A percentile compares a stretch with the other conserved stretches of the same genome.
These are phyloP conservation scores for Corythornis vintsioides DNA, from an alignment of 2,113 vertebrate species.

Conservation along the genomic window DNA sequence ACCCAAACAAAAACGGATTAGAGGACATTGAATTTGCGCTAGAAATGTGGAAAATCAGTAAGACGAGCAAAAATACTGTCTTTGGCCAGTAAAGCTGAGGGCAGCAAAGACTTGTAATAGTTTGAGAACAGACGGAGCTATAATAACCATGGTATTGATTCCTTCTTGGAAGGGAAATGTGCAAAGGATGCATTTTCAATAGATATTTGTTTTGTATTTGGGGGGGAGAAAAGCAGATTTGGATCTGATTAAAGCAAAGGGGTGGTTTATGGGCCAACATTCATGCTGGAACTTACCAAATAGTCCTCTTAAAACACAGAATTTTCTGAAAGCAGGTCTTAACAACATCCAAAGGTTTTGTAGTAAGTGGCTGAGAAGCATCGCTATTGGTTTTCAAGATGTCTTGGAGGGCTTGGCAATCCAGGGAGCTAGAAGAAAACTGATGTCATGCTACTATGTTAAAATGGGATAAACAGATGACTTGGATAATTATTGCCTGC, in stretches of 20 bases:
- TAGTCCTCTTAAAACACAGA: not conserved
- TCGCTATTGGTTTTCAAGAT: not conserved
- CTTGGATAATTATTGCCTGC: conserved; percentile 53
- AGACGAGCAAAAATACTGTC: conserved; percentile 56
- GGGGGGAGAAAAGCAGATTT: conserved; percentile 35
- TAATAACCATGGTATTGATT: conserved; percentile 65
- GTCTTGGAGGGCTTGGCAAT: not conserved
- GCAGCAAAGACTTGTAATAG: conserved; percentile 65
- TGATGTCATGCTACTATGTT: not conserved
- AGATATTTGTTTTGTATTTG: conserved; percentile 64
- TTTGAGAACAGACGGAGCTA: conserved; percentile 64
- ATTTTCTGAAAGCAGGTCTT: not conserved
- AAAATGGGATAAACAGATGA: not conserved
- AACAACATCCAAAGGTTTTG: not conserved
- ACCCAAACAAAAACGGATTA: not conserved
- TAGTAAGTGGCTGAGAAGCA: not conserved
- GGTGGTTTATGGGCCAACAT: not conserved
- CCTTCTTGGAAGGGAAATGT: conserved; percentile 68
- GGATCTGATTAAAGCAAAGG: conserved; percentile 45
- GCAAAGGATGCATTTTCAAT: conserved; percentile 60
- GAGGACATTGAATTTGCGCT: conserved; percentile 43
- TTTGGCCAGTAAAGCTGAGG: conserved; percentile 55
- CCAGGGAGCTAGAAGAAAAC: not conserved
- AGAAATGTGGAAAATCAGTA: conserved; percentile 52
- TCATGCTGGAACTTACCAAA: not conserved